Percentiles rank a stretch among this genome's conserved stretches.
phyloP scores from a whole-genome alignment of 2,113 vertebrate species.

The Mirounga angustirostris region DNA sequence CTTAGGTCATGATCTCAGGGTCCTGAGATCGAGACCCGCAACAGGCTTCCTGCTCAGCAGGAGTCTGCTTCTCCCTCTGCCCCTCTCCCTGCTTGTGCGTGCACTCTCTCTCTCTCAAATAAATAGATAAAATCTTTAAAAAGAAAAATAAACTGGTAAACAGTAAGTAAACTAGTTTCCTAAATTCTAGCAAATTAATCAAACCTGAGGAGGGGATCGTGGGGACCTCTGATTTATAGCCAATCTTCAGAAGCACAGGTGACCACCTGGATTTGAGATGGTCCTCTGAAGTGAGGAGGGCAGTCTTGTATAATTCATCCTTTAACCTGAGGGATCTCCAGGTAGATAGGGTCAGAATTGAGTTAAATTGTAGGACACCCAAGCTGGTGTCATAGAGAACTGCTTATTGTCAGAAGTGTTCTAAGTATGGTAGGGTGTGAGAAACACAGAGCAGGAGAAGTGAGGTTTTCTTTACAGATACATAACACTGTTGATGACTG shows the following conservation, averaged over 20 bases:
- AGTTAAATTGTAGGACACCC: background rate
- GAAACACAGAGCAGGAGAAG: background rate
- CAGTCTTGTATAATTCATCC: background rate
- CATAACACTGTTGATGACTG: background rate
- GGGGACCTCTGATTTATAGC: background rate
- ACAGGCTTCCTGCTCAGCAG: background rate
- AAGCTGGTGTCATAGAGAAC: background rate
- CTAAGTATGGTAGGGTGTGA: background rate
- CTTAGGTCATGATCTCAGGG: background rate
- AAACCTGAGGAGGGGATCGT: background rate
- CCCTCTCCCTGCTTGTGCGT: background rate
- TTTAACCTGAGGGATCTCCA: background rate
- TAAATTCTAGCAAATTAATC: background rate
- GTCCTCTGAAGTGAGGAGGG: background rate
- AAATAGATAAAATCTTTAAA: background rate
- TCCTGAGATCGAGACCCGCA: background rate
- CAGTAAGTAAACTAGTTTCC: background rate
- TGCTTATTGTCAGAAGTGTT: background rate
- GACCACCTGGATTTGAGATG: too few relatives aligned
- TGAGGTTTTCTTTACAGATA: background rate
- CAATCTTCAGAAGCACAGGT: background rate
- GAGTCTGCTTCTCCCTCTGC: background rate
- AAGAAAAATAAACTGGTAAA: background rate
- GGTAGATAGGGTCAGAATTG: background rate
- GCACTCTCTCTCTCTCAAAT: background rate